Evolutionary conservation across 2,888 invertebrate species (phyloP).

Genomic region (Orthosia cruda): DNA sequence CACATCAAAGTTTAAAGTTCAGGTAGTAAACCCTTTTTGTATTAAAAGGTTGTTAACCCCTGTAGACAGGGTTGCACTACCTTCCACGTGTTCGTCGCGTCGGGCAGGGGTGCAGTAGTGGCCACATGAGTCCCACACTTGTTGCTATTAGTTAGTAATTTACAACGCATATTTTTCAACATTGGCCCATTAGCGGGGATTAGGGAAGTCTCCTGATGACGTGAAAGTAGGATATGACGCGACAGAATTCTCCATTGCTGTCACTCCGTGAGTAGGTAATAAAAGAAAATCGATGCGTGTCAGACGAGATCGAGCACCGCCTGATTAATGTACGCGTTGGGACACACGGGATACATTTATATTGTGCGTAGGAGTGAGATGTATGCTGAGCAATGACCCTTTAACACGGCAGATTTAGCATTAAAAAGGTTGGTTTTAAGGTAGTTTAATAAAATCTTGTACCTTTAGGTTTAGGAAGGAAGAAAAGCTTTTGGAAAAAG

Average conservation of each 20-base stretch:
- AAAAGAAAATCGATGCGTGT: slow-evolving; percentile 67
- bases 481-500: background rate
- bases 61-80: slow-evolving; percentile 70
- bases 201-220: slow-evolving; percentile 85
- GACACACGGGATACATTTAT: slow-evolving; percentile 63
- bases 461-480: too few relatives aligned
- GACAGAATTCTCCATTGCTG: slow-evolving; percentile 72
- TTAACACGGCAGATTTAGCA: slow-evolving; percentile 29
- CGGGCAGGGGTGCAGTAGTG: slow-evolving; percentile 51
- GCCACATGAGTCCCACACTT: slow-evolving; percentile 80
- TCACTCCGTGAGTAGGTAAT: slow-evolving; percentile 51
- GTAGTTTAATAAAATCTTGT: background rate
- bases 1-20: slow-evolving; percentile 55
- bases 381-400: slow-evolving; percentile 45
- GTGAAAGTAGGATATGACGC: slow-evolving; percentile 85
- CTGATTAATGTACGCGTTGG: slow-evolving; percentile 63
- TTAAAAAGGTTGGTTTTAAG: slow-evolving; percentile 7
- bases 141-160: slow-evolving; percentile 84
- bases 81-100: slow-evolving; percentile 76
- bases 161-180: slow-evolving; percentile 85
- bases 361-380: slow-evolving; percentile 61
- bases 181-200: slow-evolving; percentile 86
- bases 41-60: slow-evolving; percentile 84
- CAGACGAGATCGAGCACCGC: slow-evolving; percentile 52
- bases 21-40: slow-evolving; percentile 76